A percentile compares a stretch with the other conserved stretches of the same genome.
Evolutionary conservation across 2,888 invertebrate species (phyloP).

Genomic region (Harpalus rufipes): DNA sequence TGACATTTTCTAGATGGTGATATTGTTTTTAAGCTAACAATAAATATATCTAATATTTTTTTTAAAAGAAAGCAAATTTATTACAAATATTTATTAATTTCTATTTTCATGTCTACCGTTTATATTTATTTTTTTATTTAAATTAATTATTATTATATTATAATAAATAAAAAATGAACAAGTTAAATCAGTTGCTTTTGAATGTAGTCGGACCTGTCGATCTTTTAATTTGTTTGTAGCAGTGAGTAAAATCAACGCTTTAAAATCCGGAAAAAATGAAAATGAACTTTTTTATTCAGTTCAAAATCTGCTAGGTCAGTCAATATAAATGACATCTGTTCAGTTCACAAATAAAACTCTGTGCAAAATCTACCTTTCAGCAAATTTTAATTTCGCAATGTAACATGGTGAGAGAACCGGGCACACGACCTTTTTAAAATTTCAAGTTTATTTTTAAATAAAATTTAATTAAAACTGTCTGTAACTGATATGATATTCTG

Average conservation of each 20-base stretch:
- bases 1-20: too few species aligned
- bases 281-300: constrained; percentile 21
- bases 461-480: too few species aligned
- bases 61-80: too few species aligned
- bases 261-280: constrained; percentile 2
- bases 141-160: background rate
- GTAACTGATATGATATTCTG: too few species aligned
- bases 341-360: constrained; percentile 17
- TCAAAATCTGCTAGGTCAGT: constrained; percentile 33
- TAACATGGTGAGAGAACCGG: background rate
- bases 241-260: constrained; percentile 13
- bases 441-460: too few species aligned
- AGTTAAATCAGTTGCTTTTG: background rate
- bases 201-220: background rate
- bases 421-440: background rate
- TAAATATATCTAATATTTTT: too few species aligned
- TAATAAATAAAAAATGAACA: too few species aligned
- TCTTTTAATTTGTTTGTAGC: background rate
- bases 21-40: too few species aligned
- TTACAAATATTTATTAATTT: too few species aligned
- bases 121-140: too few species aligned
- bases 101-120: too few species aligned
- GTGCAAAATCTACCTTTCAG: constrained; percentile 7
- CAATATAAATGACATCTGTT: constrained; percentile 32
- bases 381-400: constrained; percentile 14